Percentiles rank a stretch among this genome's conserved stretches.
phyloP scores from a whole-genome alignment of 1,140 invertebrate genomes.

The Calosoma granatense region DNA sequence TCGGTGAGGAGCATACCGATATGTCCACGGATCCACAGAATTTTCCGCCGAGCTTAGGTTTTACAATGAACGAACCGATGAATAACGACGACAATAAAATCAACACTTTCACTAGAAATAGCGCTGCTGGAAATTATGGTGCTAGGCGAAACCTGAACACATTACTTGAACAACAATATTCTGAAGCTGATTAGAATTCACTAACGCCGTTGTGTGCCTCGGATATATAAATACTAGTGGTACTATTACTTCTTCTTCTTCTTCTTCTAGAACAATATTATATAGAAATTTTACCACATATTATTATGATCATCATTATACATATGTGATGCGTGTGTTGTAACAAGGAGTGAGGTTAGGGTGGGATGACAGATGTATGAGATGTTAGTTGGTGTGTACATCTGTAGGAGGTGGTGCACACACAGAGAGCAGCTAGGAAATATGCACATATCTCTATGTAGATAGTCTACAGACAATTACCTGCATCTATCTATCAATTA shows the following conservation, averaged over 20 bases:
- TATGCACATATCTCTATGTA: not conserved
- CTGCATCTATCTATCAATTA: not conserved
- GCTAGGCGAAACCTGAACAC: constrained; percentile 1
- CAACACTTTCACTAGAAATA: not conserved
- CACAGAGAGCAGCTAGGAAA: too few species aligned
- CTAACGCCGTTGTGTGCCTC: not conserved
- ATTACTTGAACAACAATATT: not conserved
- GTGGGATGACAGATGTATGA: too few species aligned
- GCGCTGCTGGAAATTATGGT: constrained; percentile 6
- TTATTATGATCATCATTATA: too few species aligned
- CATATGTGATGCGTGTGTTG: too few species aligned
- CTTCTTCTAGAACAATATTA: not conserved
- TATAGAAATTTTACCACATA: too few species aligned
- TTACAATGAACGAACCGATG: not conserved
- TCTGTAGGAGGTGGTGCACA: too few species aligned
- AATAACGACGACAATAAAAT: not conserved
- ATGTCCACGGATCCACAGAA: not conserved
- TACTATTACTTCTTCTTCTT: too few species aligned
- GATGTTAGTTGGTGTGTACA: too few species aligned
- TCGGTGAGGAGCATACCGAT: not conserved
- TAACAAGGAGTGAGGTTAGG: too few species aligned
- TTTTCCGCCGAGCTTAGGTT: not conserved
- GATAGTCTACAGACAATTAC: not conserved
- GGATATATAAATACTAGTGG: not conserved
- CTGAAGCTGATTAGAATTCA: not conserved